Evolutionary conservation across 1,140 invertebrate species (phyloP), one percentile per base, ranked within the genome.

Genomic region (Conus ventricosus): DNA sequence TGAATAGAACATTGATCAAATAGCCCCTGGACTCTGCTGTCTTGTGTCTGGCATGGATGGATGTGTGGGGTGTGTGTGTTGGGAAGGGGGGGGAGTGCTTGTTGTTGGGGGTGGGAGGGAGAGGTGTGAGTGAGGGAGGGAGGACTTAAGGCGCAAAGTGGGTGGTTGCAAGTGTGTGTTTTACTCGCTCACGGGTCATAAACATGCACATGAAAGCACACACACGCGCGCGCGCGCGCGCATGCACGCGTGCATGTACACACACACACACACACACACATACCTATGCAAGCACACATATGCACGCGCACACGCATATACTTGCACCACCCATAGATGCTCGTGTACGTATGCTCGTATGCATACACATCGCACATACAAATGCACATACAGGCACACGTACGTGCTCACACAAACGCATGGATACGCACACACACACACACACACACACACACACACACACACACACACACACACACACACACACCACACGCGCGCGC

Each of bases 241-340:
- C 71, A 25, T 25, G 25, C 71, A 75, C 76, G 15, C 76, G 39
- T 25, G 15, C 76, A 78, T 25, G 15, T 25, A 78, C 76, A 39
- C 76, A 78, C 25, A 39, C 76, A 25, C 76, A 39, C 76, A 78
- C 76, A 39, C 76, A 78, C n/a, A 8, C 76, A 78, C 76, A 78
- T 25, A 39, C 76, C 25, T 25, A 78, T 27, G 39, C 76, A 78
- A n/a, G 39, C 76, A 78, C 27, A 78, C 76, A 78, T 27, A 78
- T 27, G 25, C 7, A 78, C 76, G 39, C 76, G 39, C 76, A 78
- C 76, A 78, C 76, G 39, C 76, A 78, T 25, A 78, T 25, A 78
- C 76, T 27, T 25, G 39, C 76, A 78, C 27, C 76, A 27, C 39
- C 23, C 20, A 4, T 25, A 78, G 5, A 23, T 27, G 23, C 25